These are phyloP conservation scores for Andinoacara biseriatus DNA, from an alignment of 2,113 vertebrate genomes.

Conservation along the genomic window DNA sequence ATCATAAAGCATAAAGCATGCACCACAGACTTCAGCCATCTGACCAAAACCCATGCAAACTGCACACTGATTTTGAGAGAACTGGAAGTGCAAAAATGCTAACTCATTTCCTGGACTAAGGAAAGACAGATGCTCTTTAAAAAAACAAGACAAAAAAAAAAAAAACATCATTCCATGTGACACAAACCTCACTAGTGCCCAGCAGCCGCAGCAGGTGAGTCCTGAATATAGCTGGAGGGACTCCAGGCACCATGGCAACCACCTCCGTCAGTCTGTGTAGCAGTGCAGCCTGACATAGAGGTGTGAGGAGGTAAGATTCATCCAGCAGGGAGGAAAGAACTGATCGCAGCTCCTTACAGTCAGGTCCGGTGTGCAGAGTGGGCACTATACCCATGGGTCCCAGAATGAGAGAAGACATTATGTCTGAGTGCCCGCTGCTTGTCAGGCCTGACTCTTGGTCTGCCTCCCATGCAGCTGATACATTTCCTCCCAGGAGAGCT, in stretches of 20 bases:
- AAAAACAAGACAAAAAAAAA: too few species aligned
- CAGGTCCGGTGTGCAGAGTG: conserved; percentile 75
- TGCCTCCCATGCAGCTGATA: conserved; percentile 72
- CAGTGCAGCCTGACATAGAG: conserved; percentile 83
- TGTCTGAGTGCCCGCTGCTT: conserved; percentile 14
- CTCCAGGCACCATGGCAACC: conserved; percentile 83
- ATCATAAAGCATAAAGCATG: not conserved
- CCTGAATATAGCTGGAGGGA: conserved; percentile 85
- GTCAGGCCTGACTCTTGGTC: conserved; percentile 16
- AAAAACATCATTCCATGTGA: not conserved
- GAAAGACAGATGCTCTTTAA: too few species aligned
- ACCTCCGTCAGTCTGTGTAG: conserved; percentile 84
- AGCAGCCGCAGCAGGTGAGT: conserved; percentile 88
- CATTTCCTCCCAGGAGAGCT: conserved; percentile 70
- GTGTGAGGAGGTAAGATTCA: conserved; percentile 84
- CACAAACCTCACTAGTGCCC: conserved; percentile 80
- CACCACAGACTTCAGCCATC: not conserved
- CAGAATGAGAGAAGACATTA: conserved; percentile 56
- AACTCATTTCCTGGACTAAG: not conserved
- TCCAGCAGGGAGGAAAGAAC: conserved; percentile 85
- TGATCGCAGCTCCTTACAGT: conserved; percentile 85
- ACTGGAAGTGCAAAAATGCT: not conserved
- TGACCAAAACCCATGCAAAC: not conserved
- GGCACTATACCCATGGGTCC: conserved; percentile 65
- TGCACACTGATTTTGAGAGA: not conserved